Evolutionary conservation across 2,888 invertebrate species (phyloP).

Genomic region (Urechis unicinctus): DNA sequence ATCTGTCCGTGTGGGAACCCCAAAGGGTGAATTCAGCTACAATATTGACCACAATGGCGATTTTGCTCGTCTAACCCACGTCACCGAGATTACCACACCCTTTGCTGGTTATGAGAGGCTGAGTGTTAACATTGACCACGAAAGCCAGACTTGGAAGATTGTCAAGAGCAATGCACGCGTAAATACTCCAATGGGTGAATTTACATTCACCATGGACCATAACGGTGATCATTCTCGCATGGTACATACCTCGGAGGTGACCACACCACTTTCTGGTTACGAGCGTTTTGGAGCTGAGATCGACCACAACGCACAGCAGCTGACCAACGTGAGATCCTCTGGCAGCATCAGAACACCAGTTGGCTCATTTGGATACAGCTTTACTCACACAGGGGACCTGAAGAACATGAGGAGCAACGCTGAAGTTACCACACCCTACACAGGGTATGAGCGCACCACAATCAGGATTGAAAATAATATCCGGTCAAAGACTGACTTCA

Average conservation of each 20-base stretch:
- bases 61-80: constrained; percentile 9
- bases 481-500: no score
- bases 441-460: no score
- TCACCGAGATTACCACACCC: constrained; percentile 8
- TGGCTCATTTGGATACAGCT: background rate
- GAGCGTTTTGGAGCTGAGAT: constrained; percentile 1
- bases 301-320: background rate
- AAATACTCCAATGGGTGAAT: background rate
- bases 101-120: constrained; percentile 12
- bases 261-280: constrained; percentile 1
- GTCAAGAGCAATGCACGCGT: background rate
- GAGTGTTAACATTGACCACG: constrained; percentile 2
- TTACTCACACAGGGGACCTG: no score
- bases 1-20: background rate
- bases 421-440: no score
- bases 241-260: background rate
- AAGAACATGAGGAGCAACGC: no score
- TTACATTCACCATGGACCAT: background rate
- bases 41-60: constrained; percentile 14
- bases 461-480: no score
- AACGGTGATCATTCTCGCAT: background rate
- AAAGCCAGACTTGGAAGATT: background rate
- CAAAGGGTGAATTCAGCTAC: background rate
- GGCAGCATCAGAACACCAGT: background rate
- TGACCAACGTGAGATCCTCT: background rate